Base-by-base conservation (phyloP, 2,797 vertebrate species). In the Bradypus variegatus region DNA sequence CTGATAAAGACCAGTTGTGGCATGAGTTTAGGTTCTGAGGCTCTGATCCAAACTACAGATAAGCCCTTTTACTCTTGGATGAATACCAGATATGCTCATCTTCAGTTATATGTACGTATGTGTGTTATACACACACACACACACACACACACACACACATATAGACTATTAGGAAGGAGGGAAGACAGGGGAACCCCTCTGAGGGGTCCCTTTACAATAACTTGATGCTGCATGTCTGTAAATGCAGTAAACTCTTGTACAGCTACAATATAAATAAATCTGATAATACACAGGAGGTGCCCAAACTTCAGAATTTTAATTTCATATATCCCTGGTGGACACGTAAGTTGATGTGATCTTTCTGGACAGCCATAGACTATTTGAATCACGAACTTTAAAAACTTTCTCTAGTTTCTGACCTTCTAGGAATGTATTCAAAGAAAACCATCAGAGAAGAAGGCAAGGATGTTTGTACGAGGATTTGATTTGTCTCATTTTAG, bases 401-500 rank as follows among this genome's bases (percentile, higher is more conserved):
- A 83, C 36, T 38, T 14, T 79, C 67, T 27, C 75, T 76, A 45
- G 25, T 87, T 45, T 89, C 82, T 36, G 29, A 72, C 41, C 41
- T n/a, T 70, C 48, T 69, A 77, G 29, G 64, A 78, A 81, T 82
- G 31, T 83, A 64, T 80, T 82, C 65, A 75, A 79, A 89, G 41
- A n/a, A 31, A 31, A 45, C n/a, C n/a, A 88, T 70, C 48, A 79
- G 90, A 92, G 65, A 83, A 62, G 50, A 53, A 25, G 75, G 69
- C 70, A 83, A 78, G 78, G 41, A 83, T 75, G 53, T 90, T 81
- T 58, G 36, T 19, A 45, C 50, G 48, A 88, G 45, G 53, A 14
- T 21, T n/a, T 93, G 48, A 87, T 29, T 85, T 87, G 64, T 86
- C 60, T 90, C 83, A 88, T 29, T 91, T 82, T 82, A 50, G 45